Evolutionary conservation across 2,888 invertebrate genomes (phyloP).

Genomic region (Andrena praecox): DNA sequence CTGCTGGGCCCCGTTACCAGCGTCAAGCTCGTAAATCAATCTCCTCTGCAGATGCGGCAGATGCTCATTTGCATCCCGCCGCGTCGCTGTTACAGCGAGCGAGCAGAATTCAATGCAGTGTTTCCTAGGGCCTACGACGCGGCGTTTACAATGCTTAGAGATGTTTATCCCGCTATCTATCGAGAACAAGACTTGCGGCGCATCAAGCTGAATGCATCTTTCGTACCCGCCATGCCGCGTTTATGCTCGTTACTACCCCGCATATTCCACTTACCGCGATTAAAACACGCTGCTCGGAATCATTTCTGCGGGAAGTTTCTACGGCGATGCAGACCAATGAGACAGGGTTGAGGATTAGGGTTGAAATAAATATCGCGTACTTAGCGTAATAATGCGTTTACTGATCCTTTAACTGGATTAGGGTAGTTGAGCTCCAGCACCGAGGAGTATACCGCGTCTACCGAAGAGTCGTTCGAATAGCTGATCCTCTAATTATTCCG

Average conservation of each 20-base stretch:
- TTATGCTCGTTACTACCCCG: background rate
- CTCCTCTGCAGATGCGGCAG: constrained; percentile 42
- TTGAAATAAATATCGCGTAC: background rate
- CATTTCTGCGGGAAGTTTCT: background rate
- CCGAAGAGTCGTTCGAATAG: background rate
- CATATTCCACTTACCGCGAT: background rate
- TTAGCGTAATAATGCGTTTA: background rate
- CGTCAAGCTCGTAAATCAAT: constrained; percentile 54
- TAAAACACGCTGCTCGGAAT: background rate
- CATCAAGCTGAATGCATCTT: background rate
- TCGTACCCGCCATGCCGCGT: background rate
- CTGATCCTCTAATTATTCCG: background rate
- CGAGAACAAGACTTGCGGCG: background rate
- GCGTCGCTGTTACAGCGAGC: constrained; percentile 19
- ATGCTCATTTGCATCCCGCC: constrained; percentile 49
- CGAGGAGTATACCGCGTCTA: no score
- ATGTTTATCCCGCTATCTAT: background rate
- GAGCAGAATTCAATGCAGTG: background rate
- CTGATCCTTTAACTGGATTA: background rate
- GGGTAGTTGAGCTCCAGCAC: no score
- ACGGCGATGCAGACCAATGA: background rate
- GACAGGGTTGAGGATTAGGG: background rate
- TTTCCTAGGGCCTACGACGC: background rate
- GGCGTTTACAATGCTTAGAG: background rate
- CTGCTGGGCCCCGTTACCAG: constrained; percentile 1